Evolutionary conservation across 2,797 vertebrate species (phyloP).

Genomic region (Cryptoblepharus egeriae): DNA sequence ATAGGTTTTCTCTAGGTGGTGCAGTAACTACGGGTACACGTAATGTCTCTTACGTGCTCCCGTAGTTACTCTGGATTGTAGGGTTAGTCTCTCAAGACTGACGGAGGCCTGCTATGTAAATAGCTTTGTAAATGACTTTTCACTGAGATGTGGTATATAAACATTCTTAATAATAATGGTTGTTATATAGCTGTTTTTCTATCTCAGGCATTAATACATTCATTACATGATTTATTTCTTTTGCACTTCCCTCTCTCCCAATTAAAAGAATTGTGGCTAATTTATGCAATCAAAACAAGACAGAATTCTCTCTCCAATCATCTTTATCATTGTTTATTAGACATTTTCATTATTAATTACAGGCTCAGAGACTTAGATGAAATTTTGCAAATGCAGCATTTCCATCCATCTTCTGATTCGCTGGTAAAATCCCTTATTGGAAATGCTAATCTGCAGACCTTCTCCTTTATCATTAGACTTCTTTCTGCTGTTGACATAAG

Average conservation of each 20-base stretch:
- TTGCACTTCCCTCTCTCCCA: not conserved
- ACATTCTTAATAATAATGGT: not conserved
- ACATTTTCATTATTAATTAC: constrained; percentile 40
- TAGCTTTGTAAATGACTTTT: too few relatives aligned
- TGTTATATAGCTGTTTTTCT: not conserved
- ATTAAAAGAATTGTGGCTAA: constrained; percentile 34
- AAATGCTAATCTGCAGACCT: constrained; percentile 51
- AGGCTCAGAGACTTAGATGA: constrained; percentile 36
- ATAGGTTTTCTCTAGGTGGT: too few relatives aligned
- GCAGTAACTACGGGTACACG: too few relatives aligned
- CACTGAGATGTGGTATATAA: too few relatives aligned
- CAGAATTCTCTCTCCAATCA: not conserved
- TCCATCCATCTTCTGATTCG: constrained; percentile 21
- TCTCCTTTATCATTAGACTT: constrained; percentile 42
- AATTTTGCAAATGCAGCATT: constrained; percentile 52
- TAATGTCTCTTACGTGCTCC: too few relatives aligned
- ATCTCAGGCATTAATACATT: not conserved
- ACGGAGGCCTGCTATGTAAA: too few relatives aligned
- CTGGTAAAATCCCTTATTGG: constrained; percentile 45
- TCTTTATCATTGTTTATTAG: constrained; percentile 41
- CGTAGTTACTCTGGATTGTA: too few relatives aligned
- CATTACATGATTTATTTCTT: constrained; percentile 30
- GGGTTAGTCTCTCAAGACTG: too few relatives aligned
- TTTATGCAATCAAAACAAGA: constrained; percentile 21
- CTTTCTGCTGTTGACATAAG: constrained; percentile 21